Evolutionary conservation across 2,113 vertebrate genomes (phyloP), one percentile per base, ranked within the genome.

Genomic region (Canis aureus): DNA sequence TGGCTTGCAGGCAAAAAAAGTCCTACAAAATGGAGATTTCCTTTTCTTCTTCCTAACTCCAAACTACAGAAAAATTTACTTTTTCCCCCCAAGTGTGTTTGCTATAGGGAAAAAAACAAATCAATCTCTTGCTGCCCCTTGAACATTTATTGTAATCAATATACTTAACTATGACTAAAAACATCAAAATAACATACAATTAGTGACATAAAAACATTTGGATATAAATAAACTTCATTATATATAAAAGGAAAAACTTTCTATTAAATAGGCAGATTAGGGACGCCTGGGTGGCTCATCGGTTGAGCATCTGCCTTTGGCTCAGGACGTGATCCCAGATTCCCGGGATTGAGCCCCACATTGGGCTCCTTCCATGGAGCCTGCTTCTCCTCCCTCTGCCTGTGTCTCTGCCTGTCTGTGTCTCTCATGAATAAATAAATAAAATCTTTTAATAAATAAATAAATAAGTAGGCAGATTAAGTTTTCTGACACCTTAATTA

Each of bases 31-130:
- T 89, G 23, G 27, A 53, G 66, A 93, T 78, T 69, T 96, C 89
- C 16, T 64, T 94, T 93, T 74, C 32, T 23, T 89, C 71, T 82
- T 78, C 32, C 81, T 86, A 80, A 74, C 32, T 76, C 35, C 59
- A 95, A 96, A 92, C n/a, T 69, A 96, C 32, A 57, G 29, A 85
- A 93, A 69, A 93, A 82, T 89, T 89, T 83, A 85, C 35, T 59
- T 35, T 74, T 55, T 29, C 57, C 7, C 0, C 55, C 16, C 35
- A 90, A 94, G 53, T 94, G 82, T 95, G 32, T 85, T 81, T 94
- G 59, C 38, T 86, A 84, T 12, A 22, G 59, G 6, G 55, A 8
- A 73, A 74, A 96, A 80, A 51, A 79, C 43, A 64, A 43, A 83
- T 20, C 64, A 59, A 20, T 82, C 59, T 69, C 25, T 13, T 81